Conservation (phyloP, 2,797 vertebrate species). For the Sebastes cheni region DNA sequence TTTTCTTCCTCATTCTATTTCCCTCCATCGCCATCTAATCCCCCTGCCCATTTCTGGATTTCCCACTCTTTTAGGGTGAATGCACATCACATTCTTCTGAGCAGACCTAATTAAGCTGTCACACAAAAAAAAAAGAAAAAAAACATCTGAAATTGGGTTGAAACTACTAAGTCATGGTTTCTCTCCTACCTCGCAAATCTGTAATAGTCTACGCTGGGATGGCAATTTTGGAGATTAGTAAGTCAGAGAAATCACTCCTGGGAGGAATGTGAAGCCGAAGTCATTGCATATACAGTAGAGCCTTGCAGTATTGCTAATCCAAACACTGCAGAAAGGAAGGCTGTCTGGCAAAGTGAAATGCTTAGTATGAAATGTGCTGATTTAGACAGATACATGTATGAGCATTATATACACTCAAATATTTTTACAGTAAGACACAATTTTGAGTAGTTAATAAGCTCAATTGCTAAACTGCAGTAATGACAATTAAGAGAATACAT, state of each 20-base stretch:
- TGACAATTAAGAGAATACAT: background rate
- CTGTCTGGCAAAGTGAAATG: slow-evolving; percentile 27
- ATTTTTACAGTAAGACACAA: slow-evolving; percentile 6
- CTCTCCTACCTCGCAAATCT: slow-evolving; percentile 28
- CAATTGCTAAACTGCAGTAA: background rate
- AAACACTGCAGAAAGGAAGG: slow-evolving; percentile 23
- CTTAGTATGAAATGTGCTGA: slow-evolving; percentile 12
- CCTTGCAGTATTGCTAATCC: slow-evolving; percentile 48
- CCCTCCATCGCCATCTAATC: slow-evolving; percentile 39
- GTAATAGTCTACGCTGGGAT: slow-evolving; percentile 47
- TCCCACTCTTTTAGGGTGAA: slow-evolving; percentile 41
- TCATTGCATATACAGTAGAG: slow-evolving; percentile 38
- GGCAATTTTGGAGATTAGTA: slow-evolving; percentile 59
- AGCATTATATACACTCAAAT: background rate
- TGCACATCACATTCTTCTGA: slow-evolving; percentile 54
- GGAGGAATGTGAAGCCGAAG: slow-evolving; percentile 53
- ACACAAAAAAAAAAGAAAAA: background rate
- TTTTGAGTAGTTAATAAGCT: background rate
- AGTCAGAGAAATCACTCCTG: slow-evolving; percentile 58
- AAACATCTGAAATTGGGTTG: slow-evolving; percentile 48
- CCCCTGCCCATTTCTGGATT: slow-evolving; percentile 43
- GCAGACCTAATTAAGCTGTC: slow-evolving; percentile 67
- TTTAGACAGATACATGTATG: slow-evolving; percentile 10
- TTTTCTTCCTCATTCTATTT: slow-evolving; percentile 11
- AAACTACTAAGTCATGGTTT: slow-evolving; percentile 60